Evolutionary conservation across 2,797 vertebrate genomes (phyloP), one percentile per base, ranked within the genome.

Genomic region (Falco berigora): DNA sequence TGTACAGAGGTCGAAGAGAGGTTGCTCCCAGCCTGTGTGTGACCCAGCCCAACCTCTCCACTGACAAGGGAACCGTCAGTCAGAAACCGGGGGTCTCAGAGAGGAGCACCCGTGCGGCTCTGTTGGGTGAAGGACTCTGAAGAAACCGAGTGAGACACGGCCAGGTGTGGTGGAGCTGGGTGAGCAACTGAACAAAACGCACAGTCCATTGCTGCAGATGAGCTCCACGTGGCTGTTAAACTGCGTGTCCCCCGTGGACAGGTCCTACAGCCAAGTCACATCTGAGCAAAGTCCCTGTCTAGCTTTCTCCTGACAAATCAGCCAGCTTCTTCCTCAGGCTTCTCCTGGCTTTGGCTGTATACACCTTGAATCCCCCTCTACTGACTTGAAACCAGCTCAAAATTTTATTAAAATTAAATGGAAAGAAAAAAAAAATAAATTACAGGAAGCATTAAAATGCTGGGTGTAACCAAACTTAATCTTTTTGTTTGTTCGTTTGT

Each of bases 191-290:
- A 44, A 36, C 11, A 36, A 61, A 63, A 73, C 14, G 27, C 30
- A 38, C 8, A 38, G 17, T 23, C 25, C 47, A 3, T 5, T 8
- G 9, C 22, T 80, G 79, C 56, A 83, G 59, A 8, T 17, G 55
- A 78, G 53, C 34, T 28, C 42, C 40, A 32, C 2, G 0, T 2
- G 34, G 15, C 59, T 86, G 22, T n/a, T 14, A 42, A 59, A 38
- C n/a, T 25, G 12, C 1, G 2, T 7, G 6, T 36, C n/a, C 62
- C 61, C 66, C 24, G 1, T 0, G 14, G 50, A 30, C 38, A 42
- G 3, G 2, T 53, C 28, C 67, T 52, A 21, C 5, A 73, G 67
- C 53, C 36, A 56, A 74, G 22, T 32, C 28, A 27, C n/a, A 40
- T 1, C 28, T 79, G 28, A 72, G 59, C 28, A 24, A 44, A n/a